Percentiles rank a stretch among this genome's conserved stretches.
Conservation (phyloP, 2,888 invertebrate genomes). For the Ptilodon capucinus region DNA sequence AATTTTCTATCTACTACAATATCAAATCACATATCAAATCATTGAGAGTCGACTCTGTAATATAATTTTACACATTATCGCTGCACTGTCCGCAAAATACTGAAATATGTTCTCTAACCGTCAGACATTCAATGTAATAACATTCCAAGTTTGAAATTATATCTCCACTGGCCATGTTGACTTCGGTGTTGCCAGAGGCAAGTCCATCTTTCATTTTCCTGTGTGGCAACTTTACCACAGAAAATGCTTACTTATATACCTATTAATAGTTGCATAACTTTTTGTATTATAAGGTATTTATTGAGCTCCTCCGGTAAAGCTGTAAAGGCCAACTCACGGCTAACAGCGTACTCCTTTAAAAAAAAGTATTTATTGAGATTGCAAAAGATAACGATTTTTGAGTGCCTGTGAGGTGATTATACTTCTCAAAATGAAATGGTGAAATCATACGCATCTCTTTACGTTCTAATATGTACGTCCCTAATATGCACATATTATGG, state of each 20-base stretch:
- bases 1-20: background rate
- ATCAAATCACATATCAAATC: background rate
- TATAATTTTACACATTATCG: constrained; percentile 20
- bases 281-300: too few species aligned
- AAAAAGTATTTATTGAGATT: too few species aligned
- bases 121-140: constrained; percentile 45
- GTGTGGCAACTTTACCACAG: constrained; percentile 53
- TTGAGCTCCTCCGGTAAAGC: too few species aligned
- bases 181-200: constrained; percentile 38
- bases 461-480: too few species aligned
- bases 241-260: constrained; percentile 64
- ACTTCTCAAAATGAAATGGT: too few species aligned
- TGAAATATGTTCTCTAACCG: constrained; percentile 39
- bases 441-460: too few species aligned
- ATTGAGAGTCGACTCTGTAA: background rate
- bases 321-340: too few species aligned
- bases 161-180: constrained; percentile 43
- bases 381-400: too few species aligned
- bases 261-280: too few species aligned
- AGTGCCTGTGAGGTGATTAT: too few species aligned
- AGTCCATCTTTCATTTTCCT: constrained; percentile 53
- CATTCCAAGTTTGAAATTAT: constrained; percentile 56
- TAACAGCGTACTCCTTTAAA: too few species aligned
- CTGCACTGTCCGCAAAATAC: constrained; percentile 28
- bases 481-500: too few species aligned